Evolutionary conservation across 2,113 vertebrate genomes (phyloP), one percentile per base, ranked within the genome.

Genomic region (Larimichthys polyactis): DNA sequence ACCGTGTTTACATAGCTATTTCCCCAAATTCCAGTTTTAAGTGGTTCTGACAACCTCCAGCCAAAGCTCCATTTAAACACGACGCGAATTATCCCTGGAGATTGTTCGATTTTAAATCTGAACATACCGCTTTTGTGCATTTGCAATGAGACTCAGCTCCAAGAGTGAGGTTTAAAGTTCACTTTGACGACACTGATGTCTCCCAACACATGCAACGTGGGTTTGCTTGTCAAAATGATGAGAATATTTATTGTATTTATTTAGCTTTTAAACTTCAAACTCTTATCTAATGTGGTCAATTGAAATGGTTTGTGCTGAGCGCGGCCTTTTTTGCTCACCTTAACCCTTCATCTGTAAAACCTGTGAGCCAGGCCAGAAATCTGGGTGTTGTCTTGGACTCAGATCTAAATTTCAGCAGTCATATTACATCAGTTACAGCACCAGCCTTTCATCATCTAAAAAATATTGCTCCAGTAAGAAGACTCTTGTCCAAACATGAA

Each of bases 11-110:
- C 69, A 78, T 65, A 80, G 84, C 60, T 46, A 43, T 63, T 73
- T 24, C 72, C 55, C 19, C 63, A 90, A 83, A 87, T 73, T 87
- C 78, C 77, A 29, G 64, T 83, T 89, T 72, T 83, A 88, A 92
- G 88, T 88, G 76, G 70, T 89, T 75, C 54, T 54, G 27, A 27
- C 68, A 81, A 65, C 58, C 36, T 81, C 68, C 27, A 79, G 89
- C 89, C 92, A 92, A 92, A 90, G 65, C 75, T 82, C 79, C 80
- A 87, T 89, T 83, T 87, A 57, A 87, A 88, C 62, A 24, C 64
- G 57, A 84, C 43, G 19, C 83, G 79, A 88, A 83, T 90, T 79
- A 92, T 90, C 82, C 71, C 27, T 0, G 4, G 17, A 66, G 59
- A 74, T 82, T 58, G 78, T 76, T 87, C 71, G 8, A 16, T 82